Percentiles rank a stretch among this genome's conserved stretches.
Conservation (phyloP, 2,888 invertebrate genomes). For the Mechanitis mazaeus region DNA sequence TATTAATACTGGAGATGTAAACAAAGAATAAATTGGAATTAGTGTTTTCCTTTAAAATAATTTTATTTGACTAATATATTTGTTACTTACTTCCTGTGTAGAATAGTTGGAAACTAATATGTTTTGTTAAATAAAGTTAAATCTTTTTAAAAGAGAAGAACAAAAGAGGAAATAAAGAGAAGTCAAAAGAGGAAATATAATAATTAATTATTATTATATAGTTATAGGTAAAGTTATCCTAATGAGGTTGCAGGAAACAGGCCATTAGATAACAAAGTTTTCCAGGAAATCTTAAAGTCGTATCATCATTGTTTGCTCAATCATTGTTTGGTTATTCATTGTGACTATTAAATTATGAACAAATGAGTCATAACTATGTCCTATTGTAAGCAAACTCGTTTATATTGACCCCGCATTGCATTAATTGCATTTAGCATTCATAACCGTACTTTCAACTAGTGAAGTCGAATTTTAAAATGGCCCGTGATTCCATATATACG, state of each 20-base stretch:
- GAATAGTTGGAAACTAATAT: no score
- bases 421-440: conserved; percentile 22
- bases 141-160: no score
- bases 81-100: no score
- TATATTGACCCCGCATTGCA: conserved; percentile 25
- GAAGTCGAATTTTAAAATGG: conserved; percentile 18
- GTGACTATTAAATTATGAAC: background rate
- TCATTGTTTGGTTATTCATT: background rate
- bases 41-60: no score
- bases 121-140: no score
- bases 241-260: background rate
- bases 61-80: no score
- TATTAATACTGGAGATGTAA: no score
- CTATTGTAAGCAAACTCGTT: conserved; percentile 13
- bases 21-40: no score
- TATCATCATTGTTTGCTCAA: background rate
- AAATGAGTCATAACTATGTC: conserved; percentile 14
- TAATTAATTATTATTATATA: no score
- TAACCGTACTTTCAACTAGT: conserved; percentile 3
- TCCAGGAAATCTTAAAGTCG: background rate
- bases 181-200: no score
- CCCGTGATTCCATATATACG: conserved; percentile 21
- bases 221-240: background rate
- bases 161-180: no score
- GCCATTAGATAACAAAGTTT: background rate